Evolutionary conservation across 1,140 invertebrate species (phyloP), one percentile per base, ranked within the genome.

Genomic region (Schlechtendalia chinensis): DNA sequence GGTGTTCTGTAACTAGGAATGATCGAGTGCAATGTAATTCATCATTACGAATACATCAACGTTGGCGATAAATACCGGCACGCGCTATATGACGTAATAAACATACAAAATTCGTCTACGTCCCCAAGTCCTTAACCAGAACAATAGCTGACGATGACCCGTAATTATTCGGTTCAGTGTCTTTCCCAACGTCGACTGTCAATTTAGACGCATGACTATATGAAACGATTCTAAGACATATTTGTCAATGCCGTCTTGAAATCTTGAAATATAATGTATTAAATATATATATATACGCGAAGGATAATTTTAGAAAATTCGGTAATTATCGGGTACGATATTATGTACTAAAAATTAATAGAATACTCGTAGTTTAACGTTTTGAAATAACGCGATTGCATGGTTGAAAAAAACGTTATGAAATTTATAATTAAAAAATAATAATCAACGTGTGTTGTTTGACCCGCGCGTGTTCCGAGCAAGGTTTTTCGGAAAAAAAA

Each of bases 401-500:
- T n/a, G 27, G 56, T 32, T 74, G 10, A 58, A 59, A 56, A n/a
- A 39, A 3, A 24, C 39, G 16, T 77, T 77, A 59, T 17, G 54
- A 58, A 77, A 77, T 45, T 39, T 77, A n/a, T 32, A 77, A 77
- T 77, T 77, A 77, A 77, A 74, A 75, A 77, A 24, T 69, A 45
- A 45, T 61, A 77, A 77, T 59, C 32, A 59, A 56, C 29, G 32
- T 17, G 16, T 29, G 53, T 74, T 74, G 32, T 27, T 58, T 56
- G 56, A 74, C 39, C 11, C 5, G 22, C 24, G n/a, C 27, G 17
- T 24, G 45, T 69, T 69, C 16, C 47, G 12, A 50, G 8, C 67
- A 27, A 69, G 45, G 67, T 50, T 69, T 69, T 69, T 39, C 8
- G 32, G 3, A 39, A 39, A n/a, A n/a, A n/a, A n/a, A n/a, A n/a